Evolutionary conservation across 2,113 vertebrate genomes (phyloP), one percentile per base, ranked within the genome.

Genomic region (Pygathrix nemaeus): DNA sequence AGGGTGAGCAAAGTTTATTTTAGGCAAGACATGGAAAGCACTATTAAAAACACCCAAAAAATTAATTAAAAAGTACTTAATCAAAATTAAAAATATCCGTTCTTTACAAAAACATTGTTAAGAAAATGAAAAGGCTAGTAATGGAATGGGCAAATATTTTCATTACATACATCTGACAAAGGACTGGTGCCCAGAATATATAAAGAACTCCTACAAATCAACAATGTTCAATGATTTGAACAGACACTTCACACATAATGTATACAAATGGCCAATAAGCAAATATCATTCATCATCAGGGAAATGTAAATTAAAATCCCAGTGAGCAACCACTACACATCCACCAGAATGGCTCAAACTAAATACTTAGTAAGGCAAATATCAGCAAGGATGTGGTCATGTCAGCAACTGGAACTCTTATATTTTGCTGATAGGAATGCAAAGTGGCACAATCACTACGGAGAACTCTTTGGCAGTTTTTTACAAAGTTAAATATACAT

Each of bases 71-170:
- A 43, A 38, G 45, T 6, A 82, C 32, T 81, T 95, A 18, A 75
- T 50, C 38, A 81, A 73, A 93, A 93, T 79, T 90, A 79, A 94
- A 66, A 78, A 68, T 3, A n/a, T 85, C 75, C 81, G 9, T n/a
- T 88, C 27, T 85, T 93, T 94, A 52, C 61, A 38, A 81, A 96
- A 78, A 95, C 12, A 89, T 55, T 64, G 23, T n/a, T 83, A 72
- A 85, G 72, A 88, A 88, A 95, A 95, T 85, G 57, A 91, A 97
- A 89, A 86, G 48, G 10, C 32, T 85, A 78, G 30, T 73, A 27
- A 88, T 59, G 93, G 87, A 57, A 82, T 52, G 52, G 32, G 68
- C 64, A 76, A 45, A 61, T 92, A 92, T 50, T 70, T 84, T 80
- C 10, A 83, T 81, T 27, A 48, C 10, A 25, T n/a, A 11, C 64